A percentile compares a stretch with the other conserved stretches of the same genome.
Evolutionary conservation across 2,797 vertebrate genomes (phyloP).

Genomic region (Mus caroli): DNA sequence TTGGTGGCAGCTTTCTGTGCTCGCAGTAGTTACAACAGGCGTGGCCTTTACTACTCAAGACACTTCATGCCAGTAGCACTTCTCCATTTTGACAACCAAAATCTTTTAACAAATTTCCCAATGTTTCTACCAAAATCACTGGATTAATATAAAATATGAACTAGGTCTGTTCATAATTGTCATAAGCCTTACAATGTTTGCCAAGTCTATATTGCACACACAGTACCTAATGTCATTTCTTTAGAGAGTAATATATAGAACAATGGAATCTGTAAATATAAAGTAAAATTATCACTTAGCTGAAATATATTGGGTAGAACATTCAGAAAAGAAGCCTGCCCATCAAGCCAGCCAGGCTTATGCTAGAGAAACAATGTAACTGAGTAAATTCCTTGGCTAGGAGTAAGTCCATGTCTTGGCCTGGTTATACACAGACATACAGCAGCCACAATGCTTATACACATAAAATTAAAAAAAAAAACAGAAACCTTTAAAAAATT

Average conservation of each 20-base stretch:
- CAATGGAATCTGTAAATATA: neutral
- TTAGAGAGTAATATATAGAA: neutral
- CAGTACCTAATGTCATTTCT: neutral
- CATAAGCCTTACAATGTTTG: neutral
- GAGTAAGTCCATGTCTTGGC: neutral
- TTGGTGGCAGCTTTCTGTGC: neutral
- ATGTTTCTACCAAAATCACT: neutral
- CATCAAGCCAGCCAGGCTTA: neutral
- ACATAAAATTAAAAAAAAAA: neutral
- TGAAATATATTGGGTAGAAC: neutral
- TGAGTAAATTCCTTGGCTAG: neutral
- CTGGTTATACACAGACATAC: neutral
- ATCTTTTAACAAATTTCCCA: neutral
- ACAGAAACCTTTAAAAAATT: neutral
- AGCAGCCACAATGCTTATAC: no score
- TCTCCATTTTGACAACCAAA: neutral
- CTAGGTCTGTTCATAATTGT: no score
- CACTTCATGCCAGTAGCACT: no score
- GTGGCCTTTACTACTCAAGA: neutral
- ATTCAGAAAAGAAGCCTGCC: neutral
- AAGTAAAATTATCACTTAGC: neutral
- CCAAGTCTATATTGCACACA: neutral
- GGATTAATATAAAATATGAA: neutral
- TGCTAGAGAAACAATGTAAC: neutral
- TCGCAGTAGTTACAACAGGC: neutral